phyloP scores from a whole-genome alignment of 53 echinoderm and acorn worm genomes.

The Holothuria leucospilota region DNA sequence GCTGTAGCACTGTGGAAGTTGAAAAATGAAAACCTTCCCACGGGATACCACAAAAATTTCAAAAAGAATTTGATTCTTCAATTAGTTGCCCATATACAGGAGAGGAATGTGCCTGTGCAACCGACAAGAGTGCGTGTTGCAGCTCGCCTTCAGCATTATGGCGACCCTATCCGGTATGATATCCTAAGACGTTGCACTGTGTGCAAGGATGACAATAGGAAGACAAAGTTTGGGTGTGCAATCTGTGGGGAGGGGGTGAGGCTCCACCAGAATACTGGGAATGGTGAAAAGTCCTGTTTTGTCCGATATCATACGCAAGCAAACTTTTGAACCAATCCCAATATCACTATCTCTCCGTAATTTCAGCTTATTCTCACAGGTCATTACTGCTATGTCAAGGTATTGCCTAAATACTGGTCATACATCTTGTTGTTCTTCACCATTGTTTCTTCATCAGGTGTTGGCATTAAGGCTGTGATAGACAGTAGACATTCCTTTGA shows the following conservation, averaged over 20 bases:
- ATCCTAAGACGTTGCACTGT: neutral
- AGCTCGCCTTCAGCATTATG: neutral
- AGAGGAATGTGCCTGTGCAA: neutral
- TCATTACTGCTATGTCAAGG: neutral
- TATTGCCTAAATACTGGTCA: conserved; percentile 10
- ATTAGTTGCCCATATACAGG: neutral
- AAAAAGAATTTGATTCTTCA: neutral
- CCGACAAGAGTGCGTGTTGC: neutral
- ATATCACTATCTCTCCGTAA: neutral
- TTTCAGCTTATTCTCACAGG: neutral
- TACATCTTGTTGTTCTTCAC: neutral
- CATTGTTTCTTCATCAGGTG: neutral
- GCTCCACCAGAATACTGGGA: no score
- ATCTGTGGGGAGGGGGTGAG: neutral
- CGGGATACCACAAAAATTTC: no score
- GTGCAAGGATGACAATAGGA: conserved; percentile 1
- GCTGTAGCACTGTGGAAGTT: conserved; percentile 36
- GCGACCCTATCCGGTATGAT: neutral
- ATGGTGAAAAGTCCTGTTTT: neutral
- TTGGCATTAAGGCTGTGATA: conserved; percentile 14
- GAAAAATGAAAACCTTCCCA: neutral
- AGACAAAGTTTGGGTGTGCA: neutral
- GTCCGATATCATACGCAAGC: neutral
- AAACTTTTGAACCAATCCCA: neutral
- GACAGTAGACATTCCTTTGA: neutral